Conservation (phyloP, 2,888 invertebrate genomes). For the Acanthosoma haemorrhoidale region DNA sequence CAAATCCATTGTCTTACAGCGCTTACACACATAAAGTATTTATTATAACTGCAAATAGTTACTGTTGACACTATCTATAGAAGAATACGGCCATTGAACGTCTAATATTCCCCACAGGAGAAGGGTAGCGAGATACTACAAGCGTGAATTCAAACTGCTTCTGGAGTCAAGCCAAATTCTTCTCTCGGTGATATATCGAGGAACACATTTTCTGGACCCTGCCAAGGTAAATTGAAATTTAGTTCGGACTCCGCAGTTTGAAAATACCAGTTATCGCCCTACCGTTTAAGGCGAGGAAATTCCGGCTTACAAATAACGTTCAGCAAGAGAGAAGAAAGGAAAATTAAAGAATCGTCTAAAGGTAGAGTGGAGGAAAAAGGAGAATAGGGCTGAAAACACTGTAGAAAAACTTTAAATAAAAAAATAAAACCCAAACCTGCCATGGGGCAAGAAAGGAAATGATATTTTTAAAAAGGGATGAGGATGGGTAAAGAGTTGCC, state of each 20-base stretch:
- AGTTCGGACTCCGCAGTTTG: background rate
- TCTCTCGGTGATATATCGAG: slow-evolving; percentile 1
- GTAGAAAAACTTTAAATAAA: slow-evolving; percentile 1
- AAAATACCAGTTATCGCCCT: background rate
- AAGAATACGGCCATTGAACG: too few relatives aligned
- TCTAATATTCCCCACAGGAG: background rate
- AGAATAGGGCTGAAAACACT: background rate
- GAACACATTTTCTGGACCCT: slow-evolving; percentile 6
- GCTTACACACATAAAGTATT: too few relatives aligned
- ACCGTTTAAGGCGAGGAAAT: background rate
- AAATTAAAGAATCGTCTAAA: background rate
- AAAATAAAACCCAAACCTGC: background rate
- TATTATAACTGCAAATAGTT: too few relatives aligned
- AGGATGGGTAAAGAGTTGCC: background rate
- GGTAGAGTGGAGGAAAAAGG: background rate
- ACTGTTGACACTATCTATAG: too few relatives aligned
- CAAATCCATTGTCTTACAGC: too few relatives aligned
- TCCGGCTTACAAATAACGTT: background rate
- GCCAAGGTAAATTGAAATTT: slow-evolving; percentile 14
- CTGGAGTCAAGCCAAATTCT: background rate
- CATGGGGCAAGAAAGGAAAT: slow-evolving; percentile 7
- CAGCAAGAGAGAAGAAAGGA: background rate
- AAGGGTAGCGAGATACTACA: slow-evolving; percentile 5
- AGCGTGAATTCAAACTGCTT: background rate
- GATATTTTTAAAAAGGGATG: slow-evolving; percentile 13